These are phyloP conservation scores for Polyergus mexicanus DNA, from an alignment of 1,140 invertebrate genomes.

Conservation along the genomic window DNA sequence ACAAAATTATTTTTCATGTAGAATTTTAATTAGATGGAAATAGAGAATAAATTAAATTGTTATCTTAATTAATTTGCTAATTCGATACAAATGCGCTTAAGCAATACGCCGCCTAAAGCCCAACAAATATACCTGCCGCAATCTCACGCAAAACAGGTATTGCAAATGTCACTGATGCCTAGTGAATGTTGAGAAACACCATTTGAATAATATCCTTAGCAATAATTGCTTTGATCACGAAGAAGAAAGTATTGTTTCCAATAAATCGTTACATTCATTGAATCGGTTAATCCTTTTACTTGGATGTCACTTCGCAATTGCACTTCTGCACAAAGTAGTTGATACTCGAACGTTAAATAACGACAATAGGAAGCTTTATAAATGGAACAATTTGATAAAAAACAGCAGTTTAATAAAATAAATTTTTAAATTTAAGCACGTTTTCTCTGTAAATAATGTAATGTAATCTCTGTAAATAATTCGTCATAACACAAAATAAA, in stretches of 20 bases:
- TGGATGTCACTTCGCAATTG: background rate
- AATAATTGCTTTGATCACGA: constrained; percentile 75
- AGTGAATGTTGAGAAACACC: constrained; percentile 73
- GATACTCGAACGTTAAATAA: constrained; percentile 18
- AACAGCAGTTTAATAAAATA: constrained; percentile 40
- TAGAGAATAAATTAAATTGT: background rate
- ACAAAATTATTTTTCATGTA: background rate
- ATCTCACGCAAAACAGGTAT: constrained; percentile 69
- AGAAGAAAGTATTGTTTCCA: constrained; percentile 70
- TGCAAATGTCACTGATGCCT: constrained; percentile 64
- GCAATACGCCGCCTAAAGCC: constrained; percentile 70
- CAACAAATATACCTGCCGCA: constrained; percentile 68
- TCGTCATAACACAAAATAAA: constrained; percentile 11
- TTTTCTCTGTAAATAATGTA: constrained; percentile 17
- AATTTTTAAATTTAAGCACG: constrained; percentile 40
- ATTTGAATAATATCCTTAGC: constrained; percentile 76
- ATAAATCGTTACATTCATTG: constrained; percentile 63
- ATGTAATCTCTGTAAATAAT: constrained; percentile 23
- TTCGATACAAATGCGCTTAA: constrained; percentile 59
- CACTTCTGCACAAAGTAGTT: constrained; percentile 3
- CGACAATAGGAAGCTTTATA: background rate
- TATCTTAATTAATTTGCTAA: background rate
- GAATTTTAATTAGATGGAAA: constrained; percentile 1
- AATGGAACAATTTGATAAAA: background rate
- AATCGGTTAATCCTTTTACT: constrained; percentile 64